Conservation (phyloP, 2,888 invertebrate genomes). For the Ormia ochracea region DNA sequence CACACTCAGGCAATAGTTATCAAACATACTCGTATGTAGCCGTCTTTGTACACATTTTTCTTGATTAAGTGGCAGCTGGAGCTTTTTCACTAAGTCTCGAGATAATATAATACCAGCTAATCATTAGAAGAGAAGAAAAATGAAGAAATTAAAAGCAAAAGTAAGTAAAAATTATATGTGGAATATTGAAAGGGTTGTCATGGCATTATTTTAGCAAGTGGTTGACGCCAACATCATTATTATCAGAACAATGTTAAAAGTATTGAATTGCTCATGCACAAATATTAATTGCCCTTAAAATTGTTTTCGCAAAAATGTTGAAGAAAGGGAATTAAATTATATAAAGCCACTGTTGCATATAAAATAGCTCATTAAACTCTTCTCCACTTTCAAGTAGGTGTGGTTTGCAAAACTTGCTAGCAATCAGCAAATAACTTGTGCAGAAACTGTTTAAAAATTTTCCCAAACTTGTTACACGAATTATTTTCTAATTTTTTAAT, state of each 20-base stretch:
- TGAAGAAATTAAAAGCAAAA: constrained; percentile 19
- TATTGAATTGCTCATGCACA: constrained; percentile 57
- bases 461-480: too few species aligned
- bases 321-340: neutral
- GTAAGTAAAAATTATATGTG: neutral
- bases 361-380: constrained; percentile 37
- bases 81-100: constrained; percentile 12
- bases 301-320: neutral
- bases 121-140: neutral
- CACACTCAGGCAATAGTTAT: neutral
- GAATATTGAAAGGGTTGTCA: constrained; percentile 36
- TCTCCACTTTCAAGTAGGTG: neutral
- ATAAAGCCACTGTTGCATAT: constrained; percentile 6
- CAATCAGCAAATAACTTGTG: neutral
- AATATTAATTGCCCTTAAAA: constrained; percentile 54
- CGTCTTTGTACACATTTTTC: neutral
- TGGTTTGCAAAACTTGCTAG: neutral
- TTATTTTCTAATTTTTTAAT: too few species aligned
- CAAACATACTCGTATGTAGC: neutral
- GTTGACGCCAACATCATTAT: constrained; percentile 16
- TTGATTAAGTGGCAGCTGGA: constrained; percentile 35
- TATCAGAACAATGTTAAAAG: constrained; percentile 31
- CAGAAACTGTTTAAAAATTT: too few species aligned
- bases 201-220: constrained; percentile 36
- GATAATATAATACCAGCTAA: constrained; percentile 42